phyloP scores from a whole-genome alignment of 2,797 vertebrate genomes.

The Sandelia bainsii region DNA sequence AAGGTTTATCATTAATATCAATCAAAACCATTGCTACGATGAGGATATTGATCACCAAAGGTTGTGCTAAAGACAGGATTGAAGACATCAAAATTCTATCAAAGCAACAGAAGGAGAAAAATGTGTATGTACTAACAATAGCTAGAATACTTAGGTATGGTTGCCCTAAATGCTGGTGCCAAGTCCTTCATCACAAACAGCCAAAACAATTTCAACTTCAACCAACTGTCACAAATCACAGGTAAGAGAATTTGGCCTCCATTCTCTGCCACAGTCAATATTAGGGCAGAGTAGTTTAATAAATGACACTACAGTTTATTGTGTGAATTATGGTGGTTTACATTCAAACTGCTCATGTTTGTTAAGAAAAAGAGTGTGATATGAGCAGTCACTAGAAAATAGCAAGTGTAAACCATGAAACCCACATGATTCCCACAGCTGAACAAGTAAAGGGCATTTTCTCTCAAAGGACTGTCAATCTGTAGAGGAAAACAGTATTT shows the following conservation, averaged over 20 bases:
- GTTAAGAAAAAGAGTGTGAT: conserved; percentile 45
- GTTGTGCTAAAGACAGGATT: conserved; percentile 54
- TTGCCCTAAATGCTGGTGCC: conserved; percentile 73
- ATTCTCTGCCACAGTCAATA: conserved; percentile 35
- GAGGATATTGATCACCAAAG: conserved; percentile 56
- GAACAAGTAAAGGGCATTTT: conserved; percentile 38
- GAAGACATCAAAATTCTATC: conserved; percentile 57
- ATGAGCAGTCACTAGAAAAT: conserved; percentile 70
- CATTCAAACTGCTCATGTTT: conserved; percentile 79
- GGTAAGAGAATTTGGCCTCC: conserved; percentile 31
- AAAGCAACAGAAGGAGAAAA: conserved; percentile 53
- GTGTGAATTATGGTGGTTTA: conserved; percentile 70
- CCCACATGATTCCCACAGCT: conserved; percentile 39
- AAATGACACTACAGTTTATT: conserved; percentile 32
- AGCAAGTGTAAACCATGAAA: conserved; percentile 48
- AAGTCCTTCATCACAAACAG: conserved; percentile 57
- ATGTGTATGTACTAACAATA: conserved; percentile 50
- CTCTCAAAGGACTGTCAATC: conserved; percentile 21
- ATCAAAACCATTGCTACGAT: conserved; percentile 59
- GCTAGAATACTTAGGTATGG: conserved; percentile 55
- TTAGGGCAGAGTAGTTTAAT: conserved; percentile 37
- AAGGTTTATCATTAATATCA: conserved; percentile 53
- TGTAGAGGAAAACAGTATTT: conserved; percentile 26
- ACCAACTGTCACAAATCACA: conserved; percentile 35
- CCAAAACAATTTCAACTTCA: conserved; percentile 33